Base-by-base conservation (phyloP, 2,113 vertebrate genomes). In the Thalassoma bifasciatum region DNA sequence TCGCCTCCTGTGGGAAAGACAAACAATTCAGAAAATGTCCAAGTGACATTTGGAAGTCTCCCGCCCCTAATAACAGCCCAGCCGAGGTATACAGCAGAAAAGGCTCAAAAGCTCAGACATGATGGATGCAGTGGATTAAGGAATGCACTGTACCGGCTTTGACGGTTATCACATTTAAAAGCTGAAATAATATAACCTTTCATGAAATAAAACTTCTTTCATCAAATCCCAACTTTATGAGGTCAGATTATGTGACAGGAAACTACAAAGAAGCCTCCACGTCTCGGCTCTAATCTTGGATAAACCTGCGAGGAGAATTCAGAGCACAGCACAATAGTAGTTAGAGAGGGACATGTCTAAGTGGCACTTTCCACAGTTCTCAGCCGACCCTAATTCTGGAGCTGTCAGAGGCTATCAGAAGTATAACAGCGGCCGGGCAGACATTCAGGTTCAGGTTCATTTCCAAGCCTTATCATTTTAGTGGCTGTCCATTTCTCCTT, bases 1-100 rank as follows among this genome's bases (percentile, higher is more conserved):
- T 99, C 97, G 0, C 97, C 95, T 0, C 96, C 98, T 99, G 88
- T 0, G 26, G 60, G 52, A 78, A 62, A 81, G 53, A 83, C 62
- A 46, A 47, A 51, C 26, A 81, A 77, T 76, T 77, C 23, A 72
- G 75, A 67, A 77, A 70, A 79, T 79, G 53, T 59, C 58, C 60
- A 54, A 38, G 56, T 80, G 75, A 88, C 78, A 88, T 88, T 86
- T 83, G 60, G 66, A 44, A 51, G 70, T 79, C 81, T 87, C 19
- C 44, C 56, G 42, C 40, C 57, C 78, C 87, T 81, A 79, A 83
- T 75, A 77, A 49, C 53, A 61, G 38, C 42, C 79, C 38, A 51
- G 71, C 23, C 7, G 21, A 22, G 16, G 44, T 46, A 49, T 68
- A 76, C 42, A 66, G 66, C 46, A 4, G 16, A 71, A 77, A 47